Conservation (phyloP, 2,888 invertebrate species). For the Caenorhabditis japonica region DNA sequence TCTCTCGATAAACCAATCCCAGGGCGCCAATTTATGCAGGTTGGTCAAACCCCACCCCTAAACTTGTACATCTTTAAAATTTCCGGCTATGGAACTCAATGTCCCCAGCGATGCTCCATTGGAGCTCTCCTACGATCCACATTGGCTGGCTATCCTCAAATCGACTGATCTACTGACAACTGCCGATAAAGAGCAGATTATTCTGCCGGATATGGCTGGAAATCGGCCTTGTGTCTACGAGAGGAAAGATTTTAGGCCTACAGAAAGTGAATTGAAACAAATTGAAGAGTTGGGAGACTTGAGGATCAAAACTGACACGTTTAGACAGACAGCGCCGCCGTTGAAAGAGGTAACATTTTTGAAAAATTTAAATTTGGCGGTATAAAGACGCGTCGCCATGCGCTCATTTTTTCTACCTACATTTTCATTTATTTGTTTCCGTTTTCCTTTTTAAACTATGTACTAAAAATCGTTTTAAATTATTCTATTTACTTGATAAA, state of each 20-base stretch:
- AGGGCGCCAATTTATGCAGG: conserved; percentile 88
- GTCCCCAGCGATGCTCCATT: conserved; percentile 60
- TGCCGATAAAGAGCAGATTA: conserved; percentile 20
- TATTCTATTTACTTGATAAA: no score
- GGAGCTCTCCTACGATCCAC: conserved; percentile 86
- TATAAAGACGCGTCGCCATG: no score
- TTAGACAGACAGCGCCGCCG: conserved; percentile 84
- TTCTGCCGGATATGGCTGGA: conserved; percentile 22
- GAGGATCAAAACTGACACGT: conserved; percentile 84
- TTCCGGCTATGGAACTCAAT: conserved; percentile 60
- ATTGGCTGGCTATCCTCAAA: conserved; percentile 91
- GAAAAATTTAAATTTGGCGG: no score
- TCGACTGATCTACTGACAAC: conserved; percentile 83
- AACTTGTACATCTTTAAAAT: neutral
- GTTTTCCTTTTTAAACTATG: no score
- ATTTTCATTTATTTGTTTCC: no score
- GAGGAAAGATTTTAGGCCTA: conserved; percentile 68
- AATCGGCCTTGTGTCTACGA: conserved; percentile 33
- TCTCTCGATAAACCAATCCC: conserved; percentile 87
- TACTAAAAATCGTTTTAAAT: no score
- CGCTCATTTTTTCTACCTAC: no score
- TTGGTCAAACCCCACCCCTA: conserved; percentile 77
- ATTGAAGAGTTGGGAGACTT: conserved; percentile 81
- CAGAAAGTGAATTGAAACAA: conserved; percentile 80
- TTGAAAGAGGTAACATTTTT: conserved; percentile 77